These are phyloP conservation scores for Euura saliciscinereae DNA, from an alignment of 1,140 invertebrate species.

Conservation along the genomic window DNA sequence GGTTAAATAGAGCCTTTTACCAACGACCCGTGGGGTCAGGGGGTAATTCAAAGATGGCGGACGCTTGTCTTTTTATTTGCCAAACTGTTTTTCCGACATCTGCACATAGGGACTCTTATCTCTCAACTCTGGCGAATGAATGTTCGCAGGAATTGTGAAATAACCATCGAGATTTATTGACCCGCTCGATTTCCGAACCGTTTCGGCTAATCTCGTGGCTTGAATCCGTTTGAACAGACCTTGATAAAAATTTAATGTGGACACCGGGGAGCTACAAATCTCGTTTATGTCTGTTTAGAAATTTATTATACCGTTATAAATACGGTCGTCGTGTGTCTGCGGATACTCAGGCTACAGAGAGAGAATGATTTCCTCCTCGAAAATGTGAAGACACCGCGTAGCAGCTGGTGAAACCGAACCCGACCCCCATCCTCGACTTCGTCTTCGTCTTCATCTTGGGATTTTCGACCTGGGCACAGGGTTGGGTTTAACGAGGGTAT, in stretches of 20 bases:
- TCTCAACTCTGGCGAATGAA: not conserved
- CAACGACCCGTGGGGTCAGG: not conserved
- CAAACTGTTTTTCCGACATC: not conserved
- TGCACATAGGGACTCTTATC: not conserved
- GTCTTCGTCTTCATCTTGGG: not conserved
- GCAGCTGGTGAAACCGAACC: not conserved
- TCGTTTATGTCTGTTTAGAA: conserved; percentile 36
- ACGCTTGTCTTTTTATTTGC: not conserved
- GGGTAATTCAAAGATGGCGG: not conserved
- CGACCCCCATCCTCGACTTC: not conserved
- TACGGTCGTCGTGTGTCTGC: conserved; percentile 23
- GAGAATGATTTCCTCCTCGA: not conserved
- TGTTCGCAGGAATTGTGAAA: not conserved
- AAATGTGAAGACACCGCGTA: not conserved
- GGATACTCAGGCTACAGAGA: not conserved
- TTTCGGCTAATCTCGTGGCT: no score
- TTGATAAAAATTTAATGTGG: no score
- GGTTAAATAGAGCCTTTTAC: not conserved
- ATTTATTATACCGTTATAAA: conserved; percentile 45
- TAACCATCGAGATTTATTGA: no score
- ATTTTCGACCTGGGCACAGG: not conserved
- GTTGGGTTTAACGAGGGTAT: not conserved
- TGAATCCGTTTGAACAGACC: no score
- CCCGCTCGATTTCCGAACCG: no score
- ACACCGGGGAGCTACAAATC: not conserved